Percentiles rank a stretch among this genome's conserved stretches.
These are phyloP conservation scores for Carcinoscorpius rotundicauda DNA, from an alignment of 1,140 invertebrate genomes.

Conservation along the genomic window DNA sequence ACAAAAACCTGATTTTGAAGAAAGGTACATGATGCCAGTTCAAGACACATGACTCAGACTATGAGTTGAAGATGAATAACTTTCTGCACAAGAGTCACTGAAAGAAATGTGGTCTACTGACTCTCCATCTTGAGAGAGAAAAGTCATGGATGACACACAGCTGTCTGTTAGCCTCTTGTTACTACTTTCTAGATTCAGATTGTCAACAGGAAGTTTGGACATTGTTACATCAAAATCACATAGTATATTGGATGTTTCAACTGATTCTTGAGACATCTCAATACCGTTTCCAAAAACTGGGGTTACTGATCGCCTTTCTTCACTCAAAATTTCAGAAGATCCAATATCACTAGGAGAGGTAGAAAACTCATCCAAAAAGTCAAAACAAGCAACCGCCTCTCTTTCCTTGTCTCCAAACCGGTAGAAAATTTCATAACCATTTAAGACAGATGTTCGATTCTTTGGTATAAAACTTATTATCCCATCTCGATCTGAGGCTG, in stretches of 20 bases:
- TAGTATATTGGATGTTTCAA: too few relatives aligned
- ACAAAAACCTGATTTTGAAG: too few relatives aligned
- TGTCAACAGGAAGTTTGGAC: background rate
- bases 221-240: too few relatives aligned
- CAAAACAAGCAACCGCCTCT: slow-evolving; percentile 60
- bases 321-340: slow-evolving; percentile 27
- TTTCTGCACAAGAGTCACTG: slow-evolving; percentile 32
- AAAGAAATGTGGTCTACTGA: slow-evolving; percentile 28
- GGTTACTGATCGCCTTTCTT: too few relatives aligned
- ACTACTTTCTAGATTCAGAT: slow-evolving; percentile 3
- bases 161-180: too few relatives aligned
- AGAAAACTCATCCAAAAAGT: slow-evolving; percentile 57
- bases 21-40: too few relatives aligned
- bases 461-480: slow-evolving; percentile 39
- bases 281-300: too few relatives aligned
- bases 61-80: slow-evolving; percentile 29
- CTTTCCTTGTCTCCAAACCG: slow-evolving; percentile 60
- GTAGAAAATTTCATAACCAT: slow-evolving; percentile 53
- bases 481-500: slow-evolving; percentile 42
- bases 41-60: background rate
- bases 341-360: slow-evolving; percentile 24
- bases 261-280: too few relatives aligned
- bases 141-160: slow-evolving; percentile 13
- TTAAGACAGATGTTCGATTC: slow-evolving; percentile 51
- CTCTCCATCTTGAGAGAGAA: slow-evolving; percentile 24